Percentiles rank a stretch among this genome's conserved stretches.
Evolutionary conservation across 2,888 invertebrate genomes (phyloP).

Genomic region (Nycteola revayana): DNA sequence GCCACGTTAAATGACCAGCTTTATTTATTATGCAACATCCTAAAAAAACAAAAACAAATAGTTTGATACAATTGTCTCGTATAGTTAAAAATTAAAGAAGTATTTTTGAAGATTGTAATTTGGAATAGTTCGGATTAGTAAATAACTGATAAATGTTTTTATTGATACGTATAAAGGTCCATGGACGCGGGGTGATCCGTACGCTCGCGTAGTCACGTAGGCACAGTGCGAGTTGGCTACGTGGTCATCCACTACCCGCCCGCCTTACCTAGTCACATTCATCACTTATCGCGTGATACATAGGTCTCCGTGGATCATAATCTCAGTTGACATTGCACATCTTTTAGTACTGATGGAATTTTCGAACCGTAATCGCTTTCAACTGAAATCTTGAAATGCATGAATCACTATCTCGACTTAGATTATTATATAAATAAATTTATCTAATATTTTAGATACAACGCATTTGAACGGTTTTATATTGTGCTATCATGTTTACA

Average conservation of each 20-base stretch:
- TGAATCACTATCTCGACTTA: too few relatives aligned
- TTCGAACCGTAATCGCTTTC: neutral
- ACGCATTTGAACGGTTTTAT: too few relatives aligned
- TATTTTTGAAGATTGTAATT: too few relatives aligned
- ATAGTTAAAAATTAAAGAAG: too few relatives aligned
- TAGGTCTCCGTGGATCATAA: constrained; percentile 11
- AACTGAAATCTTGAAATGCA: too few relatives aligned
- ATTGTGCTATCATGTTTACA: constrained; percentile 13
- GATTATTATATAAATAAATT: too few relatives aligned
- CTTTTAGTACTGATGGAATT: neutral
- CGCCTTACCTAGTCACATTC: constrained; percentile 36
- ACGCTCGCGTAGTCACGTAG: constrained; percentile 63
- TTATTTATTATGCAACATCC: constrained; percentile 13
- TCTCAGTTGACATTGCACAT: constrained; percentile 11
- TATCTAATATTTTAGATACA: too few relatives aligned
- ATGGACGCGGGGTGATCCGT: constrained; percentile 35
- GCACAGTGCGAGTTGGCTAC: constrained; percentile 29
- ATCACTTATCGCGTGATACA: constrained; percentile 24
- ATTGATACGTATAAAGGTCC: constrained; percentile 42
- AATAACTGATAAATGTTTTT: constrained; percentile 32
- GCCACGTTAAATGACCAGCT: constrained; percentile 1
- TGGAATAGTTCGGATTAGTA: constrained; percentile 2
- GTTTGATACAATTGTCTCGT: too few relatives aligned
- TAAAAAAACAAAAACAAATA: constrained; percentile 14
- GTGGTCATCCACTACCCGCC: constrained; percentile 24